Conservation (phyloP, 2,113 vertebrate genomes). For the Leptodactylus fuscus region DNA sequence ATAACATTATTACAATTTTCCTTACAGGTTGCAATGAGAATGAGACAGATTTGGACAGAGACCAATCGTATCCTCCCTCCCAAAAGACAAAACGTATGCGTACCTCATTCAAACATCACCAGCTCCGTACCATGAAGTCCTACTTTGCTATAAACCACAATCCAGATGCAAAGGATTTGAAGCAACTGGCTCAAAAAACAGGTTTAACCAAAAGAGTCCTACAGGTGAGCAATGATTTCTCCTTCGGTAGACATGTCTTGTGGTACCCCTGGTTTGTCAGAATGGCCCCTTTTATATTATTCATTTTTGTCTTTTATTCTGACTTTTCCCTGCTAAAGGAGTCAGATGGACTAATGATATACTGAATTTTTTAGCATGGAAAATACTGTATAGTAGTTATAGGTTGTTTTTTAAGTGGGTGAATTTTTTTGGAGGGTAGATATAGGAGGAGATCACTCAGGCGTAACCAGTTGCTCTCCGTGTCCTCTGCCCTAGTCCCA, state of each 20-base stretch:
- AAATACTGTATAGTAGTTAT: background rate
- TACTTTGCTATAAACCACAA: slow-evolving; percentile 99
- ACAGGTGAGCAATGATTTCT: slow-evolving; percentile 87
- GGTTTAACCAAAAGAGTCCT: slow-evolving; percentile 99
- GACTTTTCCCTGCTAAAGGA: background rate
- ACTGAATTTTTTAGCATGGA: background rate
- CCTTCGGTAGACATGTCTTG: background rate
- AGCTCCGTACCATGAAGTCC: slow-evolving; percentile 99
- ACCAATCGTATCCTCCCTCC: slow-evolving; percentile 93
- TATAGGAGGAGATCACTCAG: background rate
- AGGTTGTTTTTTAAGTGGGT: background rate
- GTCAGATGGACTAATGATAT: background rate
- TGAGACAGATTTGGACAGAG: slow-evolving; percentile 94
- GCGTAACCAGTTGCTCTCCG: background rate
- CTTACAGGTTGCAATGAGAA: slow-evolving; percentile 95
- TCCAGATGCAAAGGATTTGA: slow-evolving; percentile 99
- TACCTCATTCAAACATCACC: slow-evolving; percentile 99
- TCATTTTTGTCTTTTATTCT: background rate
- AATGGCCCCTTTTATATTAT: background rate
- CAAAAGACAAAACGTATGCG: slow-evolving; percentile 99
- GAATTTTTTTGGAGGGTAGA: background rate
- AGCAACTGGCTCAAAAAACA: slow-evolving; percentile 99
- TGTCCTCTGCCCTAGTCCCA: background rate
- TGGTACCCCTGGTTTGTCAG: slow-evolving; percentile 5
- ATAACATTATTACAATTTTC: background rate